Evolutionary conservation across 1,140 invertebrate species (phyloP).

Genomic region (Drosophila pseudoobscura): DNA sequence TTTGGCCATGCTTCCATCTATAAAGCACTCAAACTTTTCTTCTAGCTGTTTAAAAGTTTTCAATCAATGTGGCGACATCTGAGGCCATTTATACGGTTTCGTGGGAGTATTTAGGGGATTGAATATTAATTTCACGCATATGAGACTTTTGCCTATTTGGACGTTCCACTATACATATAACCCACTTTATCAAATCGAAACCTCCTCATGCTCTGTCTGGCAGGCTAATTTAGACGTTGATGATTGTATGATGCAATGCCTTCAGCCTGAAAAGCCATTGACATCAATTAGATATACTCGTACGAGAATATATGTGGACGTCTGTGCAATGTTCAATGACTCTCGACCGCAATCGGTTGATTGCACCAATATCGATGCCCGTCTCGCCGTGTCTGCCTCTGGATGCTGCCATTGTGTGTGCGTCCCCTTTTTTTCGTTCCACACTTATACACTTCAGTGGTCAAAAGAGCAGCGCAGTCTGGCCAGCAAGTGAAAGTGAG

Average conservation of each 20-base stretch:
- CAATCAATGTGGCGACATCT: conserved; percentile 46
- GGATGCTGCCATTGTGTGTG: conserved; percentile 28
- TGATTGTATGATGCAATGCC: background rate
- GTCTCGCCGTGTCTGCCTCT: conserved; percentile 38
- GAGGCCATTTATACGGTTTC: background rate
- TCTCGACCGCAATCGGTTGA: conserved; percentile 70
- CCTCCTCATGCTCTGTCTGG: background rate
- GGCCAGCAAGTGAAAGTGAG: conserved; percentile 30
- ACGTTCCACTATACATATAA: no score
- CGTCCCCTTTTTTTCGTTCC: conserved; percentile 19
- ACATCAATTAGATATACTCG: conserved; percentile 34
- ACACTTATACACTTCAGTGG: conserved; percentile 52
- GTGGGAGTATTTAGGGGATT: background rate
- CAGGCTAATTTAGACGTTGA: conserved; percentile 19
- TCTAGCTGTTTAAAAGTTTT: conserved; percentile 42
- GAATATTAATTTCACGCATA: no score
- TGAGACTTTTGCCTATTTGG: no score
- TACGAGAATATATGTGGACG: conserved; percentile 7
- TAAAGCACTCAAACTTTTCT: conserved; percentile 61
- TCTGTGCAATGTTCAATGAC: conserved; percentile 60
- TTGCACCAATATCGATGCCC: conserved; percentile 27
- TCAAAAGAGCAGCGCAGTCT: conserved; percentile 36
- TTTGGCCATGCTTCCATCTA: conserved; percentile 61
- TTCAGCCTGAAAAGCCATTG: conserved; percentile 32
- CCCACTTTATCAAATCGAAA: no score